Base-by-base conservation (phyloP, 2,888 invertebrate genomes). In the Leptodirus hochenwartii region DNA sequence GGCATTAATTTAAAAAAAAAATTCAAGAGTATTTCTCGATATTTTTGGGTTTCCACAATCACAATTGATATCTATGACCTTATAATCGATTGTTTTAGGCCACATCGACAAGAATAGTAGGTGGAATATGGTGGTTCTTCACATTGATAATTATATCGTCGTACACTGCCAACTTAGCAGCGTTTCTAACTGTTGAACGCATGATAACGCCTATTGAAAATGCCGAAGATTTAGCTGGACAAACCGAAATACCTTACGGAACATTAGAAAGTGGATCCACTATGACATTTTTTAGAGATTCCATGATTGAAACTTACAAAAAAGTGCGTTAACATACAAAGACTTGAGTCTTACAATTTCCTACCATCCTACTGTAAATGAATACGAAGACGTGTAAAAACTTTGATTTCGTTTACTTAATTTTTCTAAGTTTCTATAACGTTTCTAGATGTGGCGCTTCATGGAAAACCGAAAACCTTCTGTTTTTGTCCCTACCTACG, bases 61-160 rank as follows among this genome's bases (percentile, higher is more conserved):
- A n/a, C n/a, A n/a, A n/a, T n/a, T n/a, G n/a, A n/a, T n/a, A n/a
- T n/a, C n/a, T n/a, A n/a, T n/a, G n/a, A n/a, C n/a, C n/a, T n/a
- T n/a, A n/a, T n/a, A n/a, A n/a, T n/a, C n/a, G n/a, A n/a, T 13
- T 16, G 12, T 24, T 30, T 8, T 47, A 85, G 84, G 84, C 85
- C 3, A 81, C 84, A 2, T 85, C 85, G 4, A 96, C 96, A 1
- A 64, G 96, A 30, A 85, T 96, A 39, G 91, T 96, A 4, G 91
- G 93, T 6, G 91, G 84, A 1, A 85, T 88, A 44, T 98, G 96
- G 96, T 98, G 96, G 93, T 96, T 98, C 61, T 98, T 98, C 59
- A 96, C 95, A 0, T 67, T 98, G 22, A 96, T 98, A 53, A 91
- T 96, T 51, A 85, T 96, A 37, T 91, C 93, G 0, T 95, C 96